A percentile compares a stretch with the other conserved stretches of the same genome.
phyloP scores from a whole-genome alignment of 2,797 vertebrate species.

The Helostoma temminkii region DNA sequence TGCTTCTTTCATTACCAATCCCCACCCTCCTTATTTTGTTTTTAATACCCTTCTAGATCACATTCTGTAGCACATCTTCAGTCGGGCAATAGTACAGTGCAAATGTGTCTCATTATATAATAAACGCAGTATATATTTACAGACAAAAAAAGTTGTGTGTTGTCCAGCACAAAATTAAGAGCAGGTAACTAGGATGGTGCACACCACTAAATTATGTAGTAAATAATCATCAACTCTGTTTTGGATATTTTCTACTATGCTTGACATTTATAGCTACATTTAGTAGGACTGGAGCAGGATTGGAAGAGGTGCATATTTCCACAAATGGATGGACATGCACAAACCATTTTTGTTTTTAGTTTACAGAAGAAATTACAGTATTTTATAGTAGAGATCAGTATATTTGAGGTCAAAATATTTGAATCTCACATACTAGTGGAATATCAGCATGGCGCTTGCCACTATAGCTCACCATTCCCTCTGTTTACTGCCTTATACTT shows the following conservation, averaged over 20 bases:
- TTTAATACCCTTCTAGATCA: conserved; percentile 40
- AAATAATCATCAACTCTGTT: too few relatives aligned
- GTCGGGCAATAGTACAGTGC: conserved; percentile 12
- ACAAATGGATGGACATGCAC: too few relatives aligned
- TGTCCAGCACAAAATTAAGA: too few relatives aligned
- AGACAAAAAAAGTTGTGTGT: conserved; percentile 24
- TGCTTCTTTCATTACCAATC: conserved; percentile 40
- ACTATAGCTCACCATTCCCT: background rate
- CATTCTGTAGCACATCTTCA: conserved; percentile 5
- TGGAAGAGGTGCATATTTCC: too few relatives aligned
- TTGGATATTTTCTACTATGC: too few relatives aligned
- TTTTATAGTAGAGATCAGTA: background rate
- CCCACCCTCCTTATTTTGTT: background rate
- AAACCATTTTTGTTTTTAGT: too few relatives aligned
- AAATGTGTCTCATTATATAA: conserved; percentile 41
- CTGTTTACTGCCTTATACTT: conserved; percentile 8
- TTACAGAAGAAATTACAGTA: too few relatives aligned
- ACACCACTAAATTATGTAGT: too few relatives aligned
- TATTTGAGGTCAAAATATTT: background rate
- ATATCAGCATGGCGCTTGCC: background rate
- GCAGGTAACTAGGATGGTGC: too few relatives aligned
- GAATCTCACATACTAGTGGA: background rate
- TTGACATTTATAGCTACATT: too few relatives aligned
- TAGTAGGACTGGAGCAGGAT: too few relatives aligned
- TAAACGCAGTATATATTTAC: conserved; percentile 28